A percentile compares a stretch with the other conserved stretches of the same genome.
Conservation (phyloP, 2,113 vertebrate genomes). For the Picathartes gymnocephalus region DNA sequence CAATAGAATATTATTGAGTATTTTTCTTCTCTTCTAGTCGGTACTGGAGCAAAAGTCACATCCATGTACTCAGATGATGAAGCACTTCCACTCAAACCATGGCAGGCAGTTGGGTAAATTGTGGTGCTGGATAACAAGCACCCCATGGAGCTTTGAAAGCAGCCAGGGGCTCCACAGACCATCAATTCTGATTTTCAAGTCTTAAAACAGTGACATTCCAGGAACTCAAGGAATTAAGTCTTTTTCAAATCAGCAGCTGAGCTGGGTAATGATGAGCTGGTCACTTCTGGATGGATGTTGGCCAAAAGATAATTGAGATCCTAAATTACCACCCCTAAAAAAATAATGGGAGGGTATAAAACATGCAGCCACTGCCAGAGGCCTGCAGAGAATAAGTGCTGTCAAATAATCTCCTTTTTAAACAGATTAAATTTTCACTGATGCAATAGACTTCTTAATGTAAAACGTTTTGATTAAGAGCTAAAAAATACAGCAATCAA, state of each 20-base stretch:
- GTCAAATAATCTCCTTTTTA: not conserved
- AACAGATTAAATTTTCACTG: not conserved
- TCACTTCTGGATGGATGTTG: not conserved
- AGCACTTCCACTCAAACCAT: not conserved
- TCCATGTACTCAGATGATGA: not conserved
- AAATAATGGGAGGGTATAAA: not conserved
- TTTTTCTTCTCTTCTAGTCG: slow-evolving; percentile 14
- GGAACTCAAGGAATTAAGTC: not conserved
- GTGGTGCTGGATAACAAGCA: not conserved
- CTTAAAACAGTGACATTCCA: not conserved
- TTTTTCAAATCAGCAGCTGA: not conserved
- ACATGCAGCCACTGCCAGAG: not conserved
- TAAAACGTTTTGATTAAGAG: not conserved
- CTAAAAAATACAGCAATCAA: slow-evolving; percentile 17
- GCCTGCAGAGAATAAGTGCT: not conserved
- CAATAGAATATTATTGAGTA: not conserved
- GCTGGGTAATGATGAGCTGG: not conserved
- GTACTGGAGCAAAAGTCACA: slow-evolving; percentile 30
- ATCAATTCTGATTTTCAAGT: not conserved
- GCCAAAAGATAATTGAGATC: not conserved
- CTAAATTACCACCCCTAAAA: not conserved
- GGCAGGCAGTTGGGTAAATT: not conserved
- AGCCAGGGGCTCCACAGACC: not conserved
- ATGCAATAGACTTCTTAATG: not conserved
- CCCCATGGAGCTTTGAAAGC: not conserved